Evolutionary conservation across 2,888 invertebrate genomes (phyloP).

Genomic region (Chymomyza caudatula): DNA sequence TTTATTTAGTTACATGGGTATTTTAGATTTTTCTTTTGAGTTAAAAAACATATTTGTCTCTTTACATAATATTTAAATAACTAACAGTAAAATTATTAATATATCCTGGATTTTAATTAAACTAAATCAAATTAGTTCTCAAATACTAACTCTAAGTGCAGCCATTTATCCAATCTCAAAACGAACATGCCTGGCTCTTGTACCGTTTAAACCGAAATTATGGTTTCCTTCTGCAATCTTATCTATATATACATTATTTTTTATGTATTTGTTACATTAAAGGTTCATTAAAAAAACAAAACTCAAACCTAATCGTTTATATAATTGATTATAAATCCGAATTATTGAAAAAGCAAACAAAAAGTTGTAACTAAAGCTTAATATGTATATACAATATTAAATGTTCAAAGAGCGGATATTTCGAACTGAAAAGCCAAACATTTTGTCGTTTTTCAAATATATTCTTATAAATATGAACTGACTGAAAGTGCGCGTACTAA

Average conservation of each 20-base stretch:
- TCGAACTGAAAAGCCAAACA: constrained; percentile 2
- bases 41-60: constrained; percentile 61
- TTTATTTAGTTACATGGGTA: constrained; percentile 26
- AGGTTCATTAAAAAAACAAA: constrained; percentile 22
- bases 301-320: too few relatives aligned
- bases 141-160: constrained; percentile 49
- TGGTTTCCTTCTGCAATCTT: not conserved
- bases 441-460: constrained; percentile 9
- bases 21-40: constrained; percentile 57
- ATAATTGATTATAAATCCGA: not conserved
- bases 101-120: not conserved
- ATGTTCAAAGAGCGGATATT: constrained; percentile 9
- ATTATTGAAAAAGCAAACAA: not conserved
- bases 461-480: constrained; percentile 25
- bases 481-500: not conserved
- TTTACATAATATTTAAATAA: constrained; percentile 63
- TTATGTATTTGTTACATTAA: not conserved
- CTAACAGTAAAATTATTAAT: constrained; percentile 38
- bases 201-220: not conserved
- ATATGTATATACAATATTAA: constrained; percentile 2
- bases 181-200: not conserved
- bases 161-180: not conserved
- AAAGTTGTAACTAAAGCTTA: not conserved
- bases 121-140: constrained; percentile 41
- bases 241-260: not conserved